Evolutionary conservation across 2,797 vertebrate species (phyloP), one percentile per base, ranked within the genome.

Genomic region (Sebastiscus albofasciatus): DNA sequence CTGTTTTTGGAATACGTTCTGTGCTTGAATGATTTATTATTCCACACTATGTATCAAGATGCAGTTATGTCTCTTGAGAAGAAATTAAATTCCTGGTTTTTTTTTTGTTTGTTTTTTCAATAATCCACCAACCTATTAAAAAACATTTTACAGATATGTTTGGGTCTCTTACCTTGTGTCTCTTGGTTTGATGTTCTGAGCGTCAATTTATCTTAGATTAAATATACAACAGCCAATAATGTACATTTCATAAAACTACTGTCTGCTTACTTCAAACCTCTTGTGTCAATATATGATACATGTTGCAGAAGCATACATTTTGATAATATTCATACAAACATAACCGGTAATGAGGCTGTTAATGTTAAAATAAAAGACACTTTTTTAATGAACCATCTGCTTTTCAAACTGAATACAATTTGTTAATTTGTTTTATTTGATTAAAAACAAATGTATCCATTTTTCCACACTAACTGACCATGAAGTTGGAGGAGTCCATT

Each of bases 111-210:
- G 56, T 80, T 84, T 92, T 91, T 91, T 87, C 67, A 83, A 69
- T 71, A 81, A 82, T 85, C 60, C 77, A 88, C 72, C 56, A 89
- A 87, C 60, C 81, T 82, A 94, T 93, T 94, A 94, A 93, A 93
- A 87, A 65, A 87, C 59, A 62, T 90, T 95, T 94, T 93, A 86
- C 87, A 91, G 67, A 82, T 85, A 79, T 42, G 8, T 61, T 24
- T 60, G n/a, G 54, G 79, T 83, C 6, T 81, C 16, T 52, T 66
- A 31, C 1, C 26, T 2, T 80, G 29, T 66, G 33, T 84, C 12
- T 75, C 82, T 77, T 72, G 3, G 14, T 70, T 60, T 77, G 72
- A 39, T 71, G 5, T 2, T 68, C 5, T 29, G 10, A 31, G 10
- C n/a, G 9, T 18, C 26, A 27, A 18, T 18, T 59, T 4, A 18